A percentile compares a stretch with the other conserved stretches of the same genome.
Conservation (phyloP, 2,797 vertebrate genomes). For the Sparus aurata region DNA sequence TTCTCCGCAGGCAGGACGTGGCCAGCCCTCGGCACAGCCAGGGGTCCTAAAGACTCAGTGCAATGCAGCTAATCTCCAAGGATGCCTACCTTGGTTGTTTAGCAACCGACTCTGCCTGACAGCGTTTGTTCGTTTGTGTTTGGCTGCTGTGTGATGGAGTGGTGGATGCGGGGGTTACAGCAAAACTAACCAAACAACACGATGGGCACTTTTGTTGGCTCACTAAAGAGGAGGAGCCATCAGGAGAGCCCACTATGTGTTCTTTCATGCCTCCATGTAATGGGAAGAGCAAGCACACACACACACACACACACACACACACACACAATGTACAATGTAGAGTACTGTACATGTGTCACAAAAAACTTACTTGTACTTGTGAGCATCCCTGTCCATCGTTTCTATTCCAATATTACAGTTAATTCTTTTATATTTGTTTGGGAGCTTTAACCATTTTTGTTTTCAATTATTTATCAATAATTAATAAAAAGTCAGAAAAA, state of each 20-base stretch:
- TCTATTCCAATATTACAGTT: neutral
- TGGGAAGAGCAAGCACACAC: slow-evolving; percentile 45
- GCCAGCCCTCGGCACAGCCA: slow-evolving; percentile 80
- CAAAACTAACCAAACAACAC: slow-evolving; percentile 82
- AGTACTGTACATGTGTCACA: slow-evolving; percentile 10
- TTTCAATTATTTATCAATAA: neutral
- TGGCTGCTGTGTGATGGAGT: slow-evolving; percentile 72
- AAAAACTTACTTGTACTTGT: neutral
- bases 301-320: neutral
- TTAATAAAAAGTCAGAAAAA: neutral
- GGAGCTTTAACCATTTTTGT: neutral
- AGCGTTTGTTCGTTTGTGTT: slow-evolving; percentile 73
- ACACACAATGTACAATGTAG: slow-evolving; percentile 7
- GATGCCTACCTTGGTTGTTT: slow-evolving; percentile 85
- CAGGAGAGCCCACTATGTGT: slow-evolving; percentile 57
- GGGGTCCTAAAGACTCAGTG: slow-evolving; percentile 81
- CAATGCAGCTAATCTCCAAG: slow-evolving; percentile 68
- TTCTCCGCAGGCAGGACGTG: slow-evolving; percentile 82
- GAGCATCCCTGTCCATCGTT: too few relatives aligned
- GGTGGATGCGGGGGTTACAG: slow-evolving; percentile 67
- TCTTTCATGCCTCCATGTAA: slow-evolving; percentile 61
- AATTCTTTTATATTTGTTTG: neutral
- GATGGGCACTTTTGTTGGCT: slow-evolving; percentile 71
- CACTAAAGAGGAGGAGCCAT: slow-evolving; percentile 69
- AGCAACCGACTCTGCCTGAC: slow-evolving; percentile 80